Evolutionary conservation across 2,113 vertebrate genomes (phyloP).

Genomic region (Garra rufa): DNA sequence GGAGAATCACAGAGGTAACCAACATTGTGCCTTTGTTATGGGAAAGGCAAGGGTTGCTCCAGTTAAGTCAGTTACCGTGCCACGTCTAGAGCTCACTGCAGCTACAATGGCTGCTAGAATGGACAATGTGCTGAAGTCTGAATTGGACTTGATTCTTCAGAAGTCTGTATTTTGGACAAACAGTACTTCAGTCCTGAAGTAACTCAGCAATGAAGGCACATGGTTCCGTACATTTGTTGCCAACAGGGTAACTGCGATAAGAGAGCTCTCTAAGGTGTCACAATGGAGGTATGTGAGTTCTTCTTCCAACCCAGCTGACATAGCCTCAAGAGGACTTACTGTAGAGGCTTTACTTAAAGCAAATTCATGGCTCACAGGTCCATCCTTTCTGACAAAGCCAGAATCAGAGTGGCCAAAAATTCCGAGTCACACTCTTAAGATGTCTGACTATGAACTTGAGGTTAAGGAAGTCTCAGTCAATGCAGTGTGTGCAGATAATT

Average conservation of each 20-base stretch:
- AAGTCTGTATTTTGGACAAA: slow-evolving; percentile 40
- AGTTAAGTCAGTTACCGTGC: too few species aligned
- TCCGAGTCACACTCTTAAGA: slow-evolving; percentile 38
- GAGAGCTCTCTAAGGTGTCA: too few species aligned
- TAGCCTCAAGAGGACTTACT: neutral
- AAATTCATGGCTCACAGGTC: neutral
- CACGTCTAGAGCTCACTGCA: neutral
- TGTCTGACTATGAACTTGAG: slow-evolving; percentile 38
- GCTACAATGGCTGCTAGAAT: slow-evolving; percentile 6
- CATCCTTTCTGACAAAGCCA: neutral
- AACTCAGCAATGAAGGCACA: too few species aligned
- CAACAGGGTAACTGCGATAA: too few species aligned
- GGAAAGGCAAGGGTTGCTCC: neutral
- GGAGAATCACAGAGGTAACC: neutral
- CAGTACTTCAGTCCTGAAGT: too few species aligned
- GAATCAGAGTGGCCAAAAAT: slow-evolving; percentile 39
- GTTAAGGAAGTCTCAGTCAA: slow-evolving; percentile 29
- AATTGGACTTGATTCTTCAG: slow-evolving; percentile 18
- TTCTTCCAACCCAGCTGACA: too few species aligned
- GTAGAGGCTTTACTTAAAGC: neutral
- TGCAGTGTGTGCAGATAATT: neutral
- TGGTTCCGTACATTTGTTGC: too few species aligned
- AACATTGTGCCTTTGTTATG: slow-evolving; percentile 11
- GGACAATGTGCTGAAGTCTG: slow-evolving; percentile 34
- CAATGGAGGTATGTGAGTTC: too few species aligned